phyloP scores from a whole-genome alignment of 2,888 invertebrate species.

The Pristionchus exspectatus region DNA sequence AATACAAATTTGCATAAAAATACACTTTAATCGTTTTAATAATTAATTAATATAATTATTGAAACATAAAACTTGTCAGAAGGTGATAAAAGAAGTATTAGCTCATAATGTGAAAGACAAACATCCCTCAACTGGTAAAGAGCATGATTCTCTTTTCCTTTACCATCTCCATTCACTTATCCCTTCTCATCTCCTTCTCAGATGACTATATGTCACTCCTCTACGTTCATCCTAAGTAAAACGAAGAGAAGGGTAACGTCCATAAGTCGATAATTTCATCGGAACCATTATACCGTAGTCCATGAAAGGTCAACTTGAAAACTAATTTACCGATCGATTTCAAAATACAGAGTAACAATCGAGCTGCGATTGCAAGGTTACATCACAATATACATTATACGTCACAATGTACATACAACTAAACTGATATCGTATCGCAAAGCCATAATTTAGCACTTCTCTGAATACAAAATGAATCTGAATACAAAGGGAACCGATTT shows the following conservation, averaged over 20 bases:
- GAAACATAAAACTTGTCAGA: neutral
- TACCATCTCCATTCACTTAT: neutral
- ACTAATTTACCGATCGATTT: conserved; percentile 20
- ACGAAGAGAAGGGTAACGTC: neutral
- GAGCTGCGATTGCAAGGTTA: conserved; percentile 33
- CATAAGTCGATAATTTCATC: conserved; percentile 13
- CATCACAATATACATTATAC: conserved; percentile 34
- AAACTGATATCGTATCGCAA: conserved; percentile 28
- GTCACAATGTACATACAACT: conserved; percentile 19
- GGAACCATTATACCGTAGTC: neutral
- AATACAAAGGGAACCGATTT: conserved; percentile 21
- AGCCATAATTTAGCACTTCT: conserved; percentile 36
- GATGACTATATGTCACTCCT: neutral
- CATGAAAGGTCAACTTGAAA: neutral
- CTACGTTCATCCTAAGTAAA: neutral
- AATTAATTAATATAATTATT: neutral
- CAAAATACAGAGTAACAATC: neutral
- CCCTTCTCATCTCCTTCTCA: neutral
- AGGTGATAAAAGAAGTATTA: neutral
- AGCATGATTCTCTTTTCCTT: neutral
- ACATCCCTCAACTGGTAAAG: neutral
- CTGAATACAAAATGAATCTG: neutral
- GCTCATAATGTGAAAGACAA: neutral
- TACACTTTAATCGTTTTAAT: neutral
- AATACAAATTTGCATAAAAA: neutral